phyloP scores from a whole-genome alignment of 2,113 vertebrate species.

The Morone chrysops region DNA sequence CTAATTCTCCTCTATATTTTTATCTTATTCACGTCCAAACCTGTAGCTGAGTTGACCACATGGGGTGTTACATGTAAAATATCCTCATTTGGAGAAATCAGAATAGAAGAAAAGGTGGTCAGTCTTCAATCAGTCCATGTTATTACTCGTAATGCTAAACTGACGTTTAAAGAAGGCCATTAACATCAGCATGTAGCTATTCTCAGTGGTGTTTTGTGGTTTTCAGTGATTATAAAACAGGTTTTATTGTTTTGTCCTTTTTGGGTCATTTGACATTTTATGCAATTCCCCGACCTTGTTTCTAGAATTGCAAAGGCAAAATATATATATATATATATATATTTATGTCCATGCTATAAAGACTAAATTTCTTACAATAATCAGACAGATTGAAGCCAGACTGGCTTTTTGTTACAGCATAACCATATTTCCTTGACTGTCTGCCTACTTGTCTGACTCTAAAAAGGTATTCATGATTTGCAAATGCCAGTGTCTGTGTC shows the following conservation, averaged over 20 bases:
- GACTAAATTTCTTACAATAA: neutral
- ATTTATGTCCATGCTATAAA: neutral
- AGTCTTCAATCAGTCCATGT: neutral
- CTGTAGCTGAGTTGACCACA: neutral
- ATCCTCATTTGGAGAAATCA: too few species aligned
- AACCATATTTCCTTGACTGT: constrained; percentile 10
- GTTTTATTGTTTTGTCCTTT: neutral
- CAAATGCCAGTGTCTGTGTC: constrained; percentile 32
- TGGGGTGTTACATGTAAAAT: neutral
- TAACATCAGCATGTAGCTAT: neutral
- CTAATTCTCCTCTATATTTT: neutral
- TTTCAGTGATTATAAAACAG: neutral
- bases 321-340: too few species aligned
- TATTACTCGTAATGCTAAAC: neutral
- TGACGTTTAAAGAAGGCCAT: neutral
- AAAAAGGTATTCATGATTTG: constrained; percentile 17
- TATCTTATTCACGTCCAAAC: neutral
- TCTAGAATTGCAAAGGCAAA: neutral
- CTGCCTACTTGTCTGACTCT: neutral
- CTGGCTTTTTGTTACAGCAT: neutral
- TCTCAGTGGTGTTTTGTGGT: neutral
- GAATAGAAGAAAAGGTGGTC: too few species aligned
- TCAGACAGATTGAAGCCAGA: neutral
- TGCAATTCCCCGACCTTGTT: neutral
- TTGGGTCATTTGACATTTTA: neutral